Evolutionary conservation across 2,797 vertebrate species (phyloP).

Genomic region (Sylvilagus floridanus): DNA sequence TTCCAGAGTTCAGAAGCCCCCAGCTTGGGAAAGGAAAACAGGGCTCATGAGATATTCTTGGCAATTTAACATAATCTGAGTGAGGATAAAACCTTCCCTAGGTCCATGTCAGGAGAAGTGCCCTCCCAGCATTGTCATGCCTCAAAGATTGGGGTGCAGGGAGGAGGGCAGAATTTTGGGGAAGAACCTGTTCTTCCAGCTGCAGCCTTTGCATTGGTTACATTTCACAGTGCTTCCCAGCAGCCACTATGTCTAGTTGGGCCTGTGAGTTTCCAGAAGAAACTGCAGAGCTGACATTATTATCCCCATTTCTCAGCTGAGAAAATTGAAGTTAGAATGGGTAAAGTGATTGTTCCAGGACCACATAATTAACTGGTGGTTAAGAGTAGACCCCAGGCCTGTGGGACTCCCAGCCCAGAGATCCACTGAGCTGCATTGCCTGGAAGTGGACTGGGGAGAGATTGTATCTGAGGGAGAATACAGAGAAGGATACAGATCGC

Average conservation of each 20-base stretch:
- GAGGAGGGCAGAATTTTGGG: not conserved
- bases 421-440: not conserved
- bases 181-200: not conserved
- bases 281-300: slow-evolving; percentile 10
- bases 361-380: not conserved
- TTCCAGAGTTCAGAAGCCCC: slow-evolving; percentile 2
- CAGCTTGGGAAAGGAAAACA: not conserved
- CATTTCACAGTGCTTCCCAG: not conserved
- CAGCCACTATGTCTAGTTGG: not conserved
- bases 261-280: not conserved
- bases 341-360: slow-evolving; percentile 12
- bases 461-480: not conserved
- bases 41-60: not conserved
- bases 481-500: not conserved
- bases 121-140: not conserved
- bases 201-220: not conserved
- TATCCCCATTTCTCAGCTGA: slow-evolving; percentile 41
- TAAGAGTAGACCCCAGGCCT: not conserved
- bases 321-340: slow-evolving; percentile 55
- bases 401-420: not conserved
- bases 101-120: not conserved
- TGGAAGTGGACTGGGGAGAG: not conserved
- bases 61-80: not conserved
- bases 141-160: not conserved
- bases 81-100: slow-evolving; percentile 25